Conservation (phyloP, 2,888 invertebrate species). For the Nomada fabriciana region DNA sequence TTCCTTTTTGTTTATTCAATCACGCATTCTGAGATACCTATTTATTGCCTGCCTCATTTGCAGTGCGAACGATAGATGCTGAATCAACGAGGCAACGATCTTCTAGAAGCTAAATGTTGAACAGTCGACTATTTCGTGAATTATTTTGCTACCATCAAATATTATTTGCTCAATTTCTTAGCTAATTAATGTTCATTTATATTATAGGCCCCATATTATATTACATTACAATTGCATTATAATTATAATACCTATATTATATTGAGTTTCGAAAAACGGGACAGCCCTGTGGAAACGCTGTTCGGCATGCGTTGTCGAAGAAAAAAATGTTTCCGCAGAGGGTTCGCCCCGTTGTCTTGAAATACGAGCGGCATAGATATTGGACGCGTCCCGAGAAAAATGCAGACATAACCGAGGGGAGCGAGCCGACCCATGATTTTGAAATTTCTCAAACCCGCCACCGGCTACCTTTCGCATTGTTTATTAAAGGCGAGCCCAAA, state of each 20-base stretch:
- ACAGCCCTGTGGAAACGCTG: constrained; percentile 34
- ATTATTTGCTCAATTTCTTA: constrained; percentile 41
- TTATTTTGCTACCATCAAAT: too few relatives aligned
- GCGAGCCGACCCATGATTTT: constrained; percentile 20
- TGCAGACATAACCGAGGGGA: constrained; percentile 9
- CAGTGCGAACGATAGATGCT: too few relatives aligned
- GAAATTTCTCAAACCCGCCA: constrained; percentile 18
- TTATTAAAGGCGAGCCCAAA: constrained; percentile 20
- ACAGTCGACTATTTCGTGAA: too few relatives aligned
- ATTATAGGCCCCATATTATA: not conserved
- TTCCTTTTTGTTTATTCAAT: constrained; percentile 9
- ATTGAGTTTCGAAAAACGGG: constrained; percentile 33
- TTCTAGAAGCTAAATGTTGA: too few relatives aligned
- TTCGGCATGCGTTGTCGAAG: constrained; percentile 10
- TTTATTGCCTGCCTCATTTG: too few relatives aligned
- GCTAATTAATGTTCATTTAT: constrained; percentile 71
- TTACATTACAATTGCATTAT: too few relatives aligned
- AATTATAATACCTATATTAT: too few relatives aligned
- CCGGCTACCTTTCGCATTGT: constrained; percentile 27
- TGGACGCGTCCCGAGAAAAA: constrained; percentile 27
- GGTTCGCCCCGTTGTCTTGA: constrained; percentile 1
- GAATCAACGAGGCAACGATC: too few relatives aligned
- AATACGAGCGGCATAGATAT: constrained; percentile 41
- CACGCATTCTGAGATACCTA: too few relatives aligned
- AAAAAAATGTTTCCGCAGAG: constrained; percentile 24